phyloP scores from a whole-genome alignment of 2,113 vertebrate genomes.

The Protomyctophum bolini region DNA sequence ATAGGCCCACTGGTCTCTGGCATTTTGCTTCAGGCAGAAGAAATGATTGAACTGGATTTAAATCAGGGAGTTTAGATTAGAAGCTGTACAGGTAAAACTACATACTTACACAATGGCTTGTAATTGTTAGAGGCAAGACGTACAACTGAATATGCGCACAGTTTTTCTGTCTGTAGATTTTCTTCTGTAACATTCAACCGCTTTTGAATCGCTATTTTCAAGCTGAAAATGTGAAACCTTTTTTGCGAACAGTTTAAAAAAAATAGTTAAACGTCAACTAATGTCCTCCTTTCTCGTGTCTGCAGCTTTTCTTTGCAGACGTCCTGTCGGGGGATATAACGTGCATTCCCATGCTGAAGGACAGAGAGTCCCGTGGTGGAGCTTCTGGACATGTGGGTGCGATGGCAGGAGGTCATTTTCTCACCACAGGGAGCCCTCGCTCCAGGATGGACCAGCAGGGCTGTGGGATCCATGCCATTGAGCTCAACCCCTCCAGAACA shows the following conservation, averaged over 20 bases:
- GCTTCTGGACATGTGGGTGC: constrained; percentile 50
- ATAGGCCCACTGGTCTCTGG: no score
- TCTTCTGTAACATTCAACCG: not conserved
- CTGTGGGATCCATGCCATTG: constrained; percentile 97
- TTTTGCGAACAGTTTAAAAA: no score
- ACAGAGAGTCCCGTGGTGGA: constrained; percentile 80
- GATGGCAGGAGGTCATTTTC: constrained; percentile 47
- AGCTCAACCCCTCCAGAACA: constrained; percentile 92
- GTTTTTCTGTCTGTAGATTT: not conserved
- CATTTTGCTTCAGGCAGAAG: no score
- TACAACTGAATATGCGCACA: no score
- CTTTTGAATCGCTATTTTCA: no score
- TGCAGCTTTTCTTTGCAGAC: constrained; percentile 95
- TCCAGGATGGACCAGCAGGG: constrained; percentile 87
- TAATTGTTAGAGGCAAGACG: no score
- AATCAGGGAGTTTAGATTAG: no score
- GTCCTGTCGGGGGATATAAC: constrained; percentile 94
- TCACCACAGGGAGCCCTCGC: constrained; percentile 60
- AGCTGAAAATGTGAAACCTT: no score
- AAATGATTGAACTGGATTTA: no score
- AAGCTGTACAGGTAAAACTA: no score
- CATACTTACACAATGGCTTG: no score
- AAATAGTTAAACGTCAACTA: no score
- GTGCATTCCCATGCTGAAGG: constrained; percentile 96
- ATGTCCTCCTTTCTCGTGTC: not conserved